A percentile compares a stretch with the other conserved stretches of the same genome.
These are phyloP conservation scores for Dysdera silvatica DNA, from an alignment of 1,140 invertebrate species.

Conservation along the genomic window DNA sequence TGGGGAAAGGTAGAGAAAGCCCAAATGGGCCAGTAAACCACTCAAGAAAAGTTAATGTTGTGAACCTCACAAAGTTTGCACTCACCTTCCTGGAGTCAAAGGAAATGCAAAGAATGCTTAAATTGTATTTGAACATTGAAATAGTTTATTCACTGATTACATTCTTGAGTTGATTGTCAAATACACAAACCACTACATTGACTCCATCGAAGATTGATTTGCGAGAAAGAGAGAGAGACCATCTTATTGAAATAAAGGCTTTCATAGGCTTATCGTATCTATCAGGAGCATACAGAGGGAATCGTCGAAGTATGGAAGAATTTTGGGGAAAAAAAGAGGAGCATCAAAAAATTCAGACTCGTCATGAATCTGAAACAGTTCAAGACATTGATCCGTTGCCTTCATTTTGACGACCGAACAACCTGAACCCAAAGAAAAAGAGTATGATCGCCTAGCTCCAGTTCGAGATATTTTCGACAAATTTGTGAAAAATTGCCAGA, in stretches of 20 bases:
- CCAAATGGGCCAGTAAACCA: background rate
- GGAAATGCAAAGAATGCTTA: background rate
- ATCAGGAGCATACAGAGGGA: slow-evolving; percentile 9
- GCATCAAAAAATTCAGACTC: slow-evolving; percentile 19
- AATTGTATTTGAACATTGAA: background rate
- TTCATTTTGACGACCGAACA: slow-evolving; percentile 5
- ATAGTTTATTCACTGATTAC: background rate
- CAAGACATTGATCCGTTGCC: background rate
- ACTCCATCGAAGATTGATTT: slow-evolving; percentile 9
- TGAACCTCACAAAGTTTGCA: background rate
- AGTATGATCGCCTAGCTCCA: slow-evolving; percentile 8
- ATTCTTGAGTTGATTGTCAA: slow-evolving; percentile 5
- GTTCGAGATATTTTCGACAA: slow-evolving; percentile 27
- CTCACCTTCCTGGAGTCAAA: background rate
- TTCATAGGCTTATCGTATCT: slow-evolving; percentile 23
- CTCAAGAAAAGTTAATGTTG: background rate
- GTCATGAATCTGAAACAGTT: slow-evolving; percentile 22
- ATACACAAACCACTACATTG: slow-evolving; percentile 22
- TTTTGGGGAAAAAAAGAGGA: slow-evolving; percentile 14
- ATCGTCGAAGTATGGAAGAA: background rate
- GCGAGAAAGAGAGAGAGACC: slow-evolving; percentile 1
- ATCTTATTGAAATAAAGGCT: slow-evolving; percentile 13
- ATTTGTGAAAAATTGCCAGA: slow-evolving; percentile 28
- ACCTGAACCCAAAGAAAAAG: background rate
- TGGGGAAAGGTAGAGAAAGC: background rate